Base-by-base conservation (phyloP, 2,113 vertebrate genomes). In the Ceyx cyanopectus region DNA sequence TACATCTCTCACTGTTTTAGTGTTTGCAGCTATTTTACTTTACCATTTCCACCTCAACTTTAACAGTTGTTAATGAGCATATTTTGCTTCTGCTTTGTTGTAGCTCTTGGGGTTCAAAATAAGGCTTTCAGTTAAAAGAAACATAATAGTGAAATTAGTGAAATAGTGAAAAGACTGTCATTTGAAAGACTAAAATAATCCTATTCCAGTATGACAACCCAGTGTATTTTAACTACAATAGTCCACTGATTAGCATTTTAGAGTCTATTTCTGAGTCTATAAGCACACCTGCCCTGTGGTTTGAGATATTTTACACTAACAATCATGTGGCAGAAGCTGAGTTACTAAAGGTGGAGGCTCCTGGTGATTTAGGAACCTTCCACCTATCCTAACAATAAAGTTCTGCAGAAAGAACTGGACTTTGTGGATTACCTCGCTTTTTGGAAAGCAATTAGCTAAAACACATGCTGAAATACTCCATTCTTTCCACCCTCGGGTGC, bases 221-320 rank as follows among this genome's bases (percentile, higher is more conserved):
- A 74, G 8, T 9, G 53, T 29, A 53, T 46, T 57, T 91, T 69
- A 96, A 79, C 20, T 65, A 68, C 89, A 95, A 81, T 54, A 91
- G 66, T 48, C 81, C 24, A 75, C 62, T 89, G 73, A 94, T 86
- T 90, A 89, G 72, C 22, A 84, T 92, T 46, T 83, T 56, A 87
- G 11, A 8, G 22, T 43, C 9, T 69, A 48, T 73, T 91, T 88
- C 78, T 75, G 50, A 90, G 30, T 18, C 78, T 87, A 23, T 77
- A 60, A 66, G 32, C 23, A 85, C 34, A 61, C 69, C 83, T 92
- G 41, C 83, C 74, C 66, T 26, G 16, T 75, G 57, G 48, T 50
- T 80, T 92, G 77, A 76, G 60, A 85, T 19, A 32, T 21, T 5
- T 67, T 81, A 27, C n/a, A 75, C 65, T 72, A 83, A 73, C 20